Percentiles rank a stretch among this genome's conserved stretches.
Conservation (phyloP, 2,797 vertebrate species). For the Bovichtus diacanthus region DNA sequence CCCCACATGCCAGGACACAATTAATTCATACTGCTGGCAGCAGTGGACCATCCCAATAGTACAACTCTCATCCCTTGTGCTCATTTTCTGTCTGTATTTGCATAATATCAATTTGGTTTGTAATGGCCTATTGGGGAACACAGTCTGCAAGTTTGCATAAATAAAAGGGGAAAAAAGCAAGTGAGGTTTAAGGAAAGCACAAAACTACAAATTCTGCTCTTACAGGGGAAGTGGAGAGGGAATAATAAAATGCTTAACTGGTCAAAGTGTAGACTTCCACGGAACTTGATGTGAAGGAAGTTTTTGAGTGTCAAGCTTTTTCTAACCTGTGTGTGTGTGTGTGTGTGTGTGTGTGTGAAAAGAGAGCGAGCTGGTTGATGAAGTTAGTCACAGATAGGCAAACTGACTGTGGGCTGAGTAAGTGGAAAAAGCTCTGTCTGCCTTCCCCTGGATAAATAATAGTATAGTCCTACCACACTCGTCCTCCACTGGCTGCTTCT, state of each 20-base stretch:
- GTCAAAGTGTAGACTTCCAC: conserved; percentile 13
- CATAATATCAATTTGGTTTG: conserved; percentile 79
- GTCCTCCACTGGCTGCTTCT: conserved; percentile 50
- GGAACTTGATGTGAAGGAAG: conserved; percentile 32
- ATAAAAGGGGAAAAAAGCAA: conserved; percentile 25
- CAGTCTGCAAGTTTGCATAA: conserved; percentile 64
- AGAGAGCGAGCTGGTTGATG: conserved; percentile 55
- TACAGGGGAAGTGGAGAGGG: conserved; percentile 13
- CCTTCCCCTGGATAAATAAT: conserved; percentile 69
- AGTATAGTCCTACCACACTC: conserved; percentile 55
- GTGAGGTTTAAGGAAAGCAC: conserved; percentile 35
- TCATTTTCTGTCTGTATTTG: conserved; percentile 71
- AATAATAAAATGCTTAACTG: conserved; percentile 16
- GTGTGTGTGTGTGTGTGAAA: not conserved
- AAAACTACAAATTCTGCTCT: conserved; percentile 20
- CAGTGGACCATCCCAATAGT: conserved; percentile 65
- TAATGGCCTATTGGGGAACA: conserved; percentile 62
- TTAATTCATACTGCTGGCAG: conserved; percentile 78
- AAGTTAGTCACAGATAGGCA: conserved; percentile 72
- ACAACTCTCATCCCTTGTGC: conserved; percentile 53
- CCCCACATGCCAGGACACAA: conserved; percentile 72
- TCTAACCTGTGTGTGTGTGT: conserved; percentile 39
- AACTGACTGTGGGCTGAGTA: conserved; percentile 61
- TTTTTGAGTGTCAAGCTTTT: conserved; percentile 34
- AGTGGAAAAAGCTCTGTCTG: conserved; percentile 38